Conservation (phyloP, 2,113 vertebrate species). For the Cyanocitta stelleri region DNA sequence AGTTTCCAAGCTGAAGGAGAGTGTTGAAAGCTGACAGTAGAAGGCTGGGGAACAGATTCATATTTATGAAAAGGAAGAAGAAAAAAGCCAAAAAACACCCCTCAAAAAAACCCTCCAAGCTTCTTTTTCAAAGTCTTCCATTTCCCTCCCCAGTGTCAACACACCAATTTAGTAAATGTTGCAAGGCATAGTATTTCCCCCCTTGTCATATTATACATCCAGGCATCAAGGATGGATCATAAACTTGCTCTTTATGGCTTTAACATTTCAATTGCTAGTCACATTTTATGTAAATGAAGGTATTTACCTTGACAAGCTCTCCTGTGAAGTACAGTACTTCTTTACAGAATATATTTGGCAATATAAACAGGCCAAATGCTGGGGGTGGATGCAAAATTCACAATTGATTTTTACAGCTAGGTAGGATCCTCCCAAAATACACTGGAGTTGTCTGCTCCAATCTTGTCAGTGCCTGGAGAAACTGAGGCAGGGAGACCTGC, state of each 20-base stretch:
- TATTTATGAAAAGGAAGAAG: background rate
- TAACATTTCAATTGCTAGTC: constrained; percentile 65
- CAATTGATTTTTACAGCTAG: background rate
- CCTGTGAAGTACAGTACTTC: constrained; percentile 63
- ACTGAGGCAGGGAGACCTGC: background rate
- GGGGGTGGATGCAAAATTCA: constrained; percentile 23
- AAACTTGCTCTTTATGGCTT: constrained; percentile 70
- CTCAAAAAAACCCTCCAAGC: background rate
- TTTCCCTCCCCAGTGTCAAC: constrained; percentile 19
- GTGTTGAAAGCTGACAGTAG: background rate
- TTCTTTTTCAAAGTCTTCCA: constrained; percentile 11
- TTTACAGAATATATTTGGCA: constrained; percentile 61
- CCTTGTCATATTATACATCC: constrained; percentile 59
- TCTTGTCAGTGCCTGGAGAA: background rate
- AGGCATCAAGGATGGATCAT: constrained; percentile 68
- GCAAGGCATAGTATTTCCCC: constrained; percentile 44
- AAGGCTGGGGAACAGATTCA: background rate
- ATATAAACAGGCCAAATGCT: constrained; percentile 55
- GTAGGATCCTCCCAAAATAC: constrained; percentile 5
- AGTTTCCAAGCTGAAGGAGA: background rate
- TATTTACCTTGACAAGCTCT: constrained; percentile 71
- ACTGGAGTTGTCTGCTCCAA: background rate
- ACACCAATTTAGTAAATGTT: constrained; percentile 62
- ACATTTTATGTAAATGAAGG: constrained; percentile 66
- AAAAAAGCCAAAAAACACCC: background rate